A percentile compares a stretch with the other conserved stretches of the same genome.
phyloP scores from a whole-genome alignment of 2,888 invertebrate genomes.

The Galeopsomyia nigrocyanea region DNA sequence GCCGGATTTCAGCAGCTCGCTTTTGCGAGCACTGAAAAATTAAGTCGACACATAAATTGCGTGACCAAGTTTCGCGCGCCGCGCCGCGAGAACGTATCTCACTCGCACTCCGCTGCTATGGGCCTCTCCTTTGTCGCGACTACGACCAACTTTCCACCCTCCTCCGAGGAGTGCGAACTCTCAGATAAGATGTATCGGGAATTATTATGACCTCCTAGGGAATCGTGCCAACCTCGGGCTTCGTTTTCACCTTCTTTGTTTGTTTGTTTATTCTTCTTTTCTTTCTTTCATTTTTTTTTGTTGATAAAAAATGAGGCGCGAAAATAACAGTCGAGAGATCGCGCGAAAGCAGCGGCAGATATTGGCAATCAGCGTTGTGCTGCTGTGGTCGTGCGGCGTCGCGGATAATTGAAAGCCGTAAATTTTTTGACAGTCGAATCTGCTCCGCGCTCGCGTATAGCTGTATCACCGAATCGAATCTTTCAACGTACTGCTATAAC shows the following conservation, averaged over 20 bases:
- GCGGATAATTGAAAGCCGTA: conserved; percentile 48
- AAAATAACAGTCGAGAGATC: background rate
- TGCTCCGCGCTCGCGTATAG: conserved; percentile 20
- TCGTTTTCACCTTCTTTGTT: too few species aligned
- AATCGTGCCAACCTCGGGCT: too few species aligned
- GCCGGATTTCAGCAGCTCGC: conserved; percentile 3
- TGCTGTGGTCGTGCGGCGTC: too few species aligned
- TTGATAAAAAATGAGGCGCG: too few species aligned
- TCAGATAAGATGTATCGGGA: conserved; percentile 25
- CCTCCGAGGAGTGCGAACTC: conserved; percentile 1
- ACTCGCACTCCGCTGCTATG: background rate
- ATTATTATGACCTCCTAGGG: conserved; percentile 16
- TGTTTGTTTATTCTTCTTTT: too few species aligned
- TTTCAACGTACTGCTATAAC: conserved; percentile 42
- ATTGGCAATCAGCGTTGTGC: too few species aligned
- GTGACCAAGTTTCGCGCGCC: background rate
- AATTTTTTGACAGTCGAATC: conserved; percentile 40
- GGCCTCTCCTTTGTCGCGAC: background rate
- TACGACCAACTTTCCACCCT: background rate
- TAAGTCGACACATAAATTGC: conserved; percentile 43
- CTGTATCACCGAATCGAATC: conserved; percentile 50
- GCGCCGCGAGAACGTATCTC: conserved; percentile 5
- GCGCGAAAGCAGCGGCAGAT: too few species aligned
- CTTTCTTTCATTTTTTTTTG: too few species aligned
- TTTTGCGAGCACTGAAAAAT: conserved; percentile 25